These are phyloP conservation scores for Pseudochirops cupreus DNA, from an alignment of 2,797 vertebrate species.

Conservation along the genomic window DNA sequence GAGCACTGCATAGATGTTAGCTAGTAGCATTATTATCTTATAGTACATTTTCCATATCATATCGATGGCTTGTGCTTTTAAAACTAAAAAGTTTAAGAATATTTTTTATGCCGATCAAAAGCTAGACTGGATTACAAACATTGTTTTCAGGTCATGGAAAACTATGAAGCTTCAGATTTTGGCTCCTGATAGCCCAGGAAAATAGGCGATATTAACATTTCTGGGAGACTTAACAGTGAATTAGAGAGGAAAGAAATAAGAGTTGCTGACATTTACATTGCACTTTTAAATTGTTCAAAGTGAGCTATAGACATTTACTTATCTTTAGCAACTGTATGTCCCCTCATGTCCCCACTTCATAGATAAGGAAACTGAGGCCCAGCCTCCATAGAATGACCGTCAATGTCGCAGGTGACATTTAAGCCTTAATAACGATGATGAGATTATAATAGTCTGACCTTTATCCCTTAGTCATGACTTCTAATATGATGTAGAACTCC, in stretches of 20 bases:
- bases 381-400: not conserved
- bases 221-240: not conserved
- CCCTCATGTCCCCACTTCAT: not conserved
- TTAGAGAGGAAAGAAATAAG: not conserved
- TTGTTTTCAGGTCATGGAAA: not conserved
- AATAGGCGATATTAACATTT: not conserved
- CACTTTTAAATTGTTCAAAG: not conserved
- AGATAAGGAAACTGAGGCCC: not conserved
- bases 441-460: not conserved
- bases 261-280: not conserved
- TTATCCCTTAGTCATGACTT: not conserved
- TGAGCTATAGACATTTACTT: not conserved
- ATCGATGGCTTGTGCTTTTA: not conserved
- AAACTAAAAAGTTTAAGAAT: conserved; percentile 11
- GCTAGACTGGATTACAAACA: not conserved
- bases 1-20: not conserved
- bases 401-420: not conserved
- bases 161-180: not conserved
- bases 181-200: not conserved
- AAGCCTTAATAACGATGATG: not conserved
- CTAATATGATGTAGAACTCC: not conserved
- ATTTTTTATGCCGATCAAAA: not conserved
- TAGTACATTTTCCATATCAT: not conserved
- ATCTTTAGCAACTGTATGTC: not conserved
- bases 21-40: not conserved